Conservation (phyloP, 2,888 invertebrate genomes). For the Acronicta leporina region DNA sequence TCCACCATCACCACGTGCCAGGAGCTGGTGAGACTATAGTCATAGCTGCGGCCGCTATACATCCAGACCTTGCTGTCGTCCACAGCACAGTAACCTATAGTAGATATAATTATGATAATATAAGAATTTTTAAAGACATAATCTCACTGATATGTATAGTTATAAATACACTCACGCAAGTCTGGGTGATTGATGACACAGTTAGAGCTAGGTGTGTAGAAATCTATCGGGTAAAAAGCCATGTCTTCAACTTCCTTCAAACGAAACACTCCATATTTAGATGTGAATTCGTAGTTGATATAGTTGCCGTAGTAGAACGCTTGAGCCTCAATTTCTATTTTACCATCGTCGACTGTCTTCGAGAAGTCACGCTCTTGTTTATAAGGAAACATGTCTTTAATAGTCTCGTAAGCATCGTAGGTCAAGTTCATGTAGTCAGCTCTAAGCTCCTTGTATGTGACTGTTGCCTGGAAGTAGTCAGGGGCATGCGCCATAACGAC, state of each 20-base stretch:
- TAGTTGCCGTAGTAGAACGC: conserved; percentile 79
- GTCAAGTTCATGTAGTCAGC: conserved; percentile 75
- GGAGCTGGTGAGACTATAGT: conserved; percentile 82
- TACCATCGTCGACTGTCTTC: conserved; percentile 75
- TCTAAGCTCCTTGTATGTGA: conserved; percentile 86
- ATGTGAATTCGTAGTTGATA: conserved; percentile 81
- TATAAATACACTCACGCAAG: conserved; percentile 85
- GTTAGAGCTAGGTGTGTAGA: conserved; percentile 78
- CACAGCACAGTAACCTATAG: conserved; percentile 90
- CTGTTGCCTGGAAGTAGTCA: conserved; percentile 82
- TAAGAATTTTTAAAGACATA: not conserved
- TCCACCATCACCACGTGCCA: conserved; percentile 91
- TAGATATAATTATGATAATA: not conserved
- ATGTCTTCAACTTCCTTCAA: conserved; percentile 63
- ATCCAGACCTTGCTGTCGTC: conserved; percentile 89
- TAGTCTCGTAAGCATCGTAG: conserved; percentile 77
- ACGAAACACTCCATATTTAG: conserved; percentile 80
- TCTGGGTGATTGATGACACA: conserved; percentile 78
- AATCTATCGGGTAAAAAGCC: conserved; percentile 45
- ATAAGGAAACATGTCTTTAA: conserved; percentile 68
- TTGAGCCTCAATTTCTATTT: conserved; percentile 82
- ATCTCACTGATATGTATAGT: not conserved
- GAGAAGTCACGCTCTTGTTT: conserved; percentile 83
- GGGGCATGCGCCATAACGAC: conserved; percentile 87
- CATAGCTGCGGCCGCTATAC: conserved; percentile 91